These are phyloP conservation scores for Calonectris borealis DNA, from an alignment of 2,113 vertebrate species.

Conservation along the genomic window DNA sequence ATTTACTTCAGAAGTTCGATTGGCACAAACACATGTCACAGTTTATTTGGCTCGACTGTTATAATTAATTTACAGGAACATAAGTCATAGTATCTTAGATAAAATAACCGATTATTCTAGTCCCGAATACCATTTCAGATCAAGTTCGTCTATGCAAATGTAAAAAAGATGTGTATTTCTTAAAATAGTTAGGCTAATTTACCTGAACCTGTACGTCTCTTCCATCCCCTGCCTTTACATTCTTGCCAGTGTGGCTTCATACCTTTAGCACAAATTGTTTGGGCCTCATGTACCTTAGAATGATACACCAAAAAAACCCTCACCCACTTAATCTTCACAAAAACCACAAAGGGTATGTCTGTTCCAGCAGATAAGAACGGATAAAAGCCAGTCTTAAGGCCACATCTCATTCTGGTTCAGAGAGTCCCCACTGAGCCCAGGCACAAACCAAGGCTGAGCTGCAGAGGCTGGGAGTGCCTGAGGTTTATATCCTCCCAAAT, in stretches of 20 bases:
- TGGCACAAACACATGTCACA: neutral
- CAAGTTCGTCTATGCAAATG: neutral
- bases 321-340: slow-evolving; percentile 3
- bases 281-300: neutral
- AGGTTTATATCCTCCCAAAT: neutral
- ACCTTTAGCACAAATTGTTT: neutral
- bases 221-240: neutral
- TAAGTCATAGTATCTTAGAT: neutral
- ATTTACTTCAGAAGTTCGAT: neutral
- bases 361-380: slow-evolving; percentile 31
- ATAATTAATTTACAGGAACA: neutral
- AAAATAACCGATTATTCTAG: neutral
- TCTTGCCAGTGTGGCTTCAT: neutral
- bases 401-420: slow-evolving; percentile 33
- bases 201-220: neutral
- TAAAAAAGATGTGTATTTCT: neutral
- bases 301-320: neutral
- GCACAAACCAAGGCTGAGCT: neutral
- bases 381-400: slow-evolving; percentile 46
- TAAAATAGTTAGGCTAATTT: neutral
- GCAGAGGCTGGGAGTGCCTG: neutral
- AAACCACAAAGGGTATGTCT: neutral
- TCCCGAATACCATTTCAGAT: neutral
- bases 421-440: neutral
- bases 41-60: neutral